Evolutionary conservation across 2,113 vertebrate genomes (phyloP).

Genomic region (Mastomys coucha): DNA sequence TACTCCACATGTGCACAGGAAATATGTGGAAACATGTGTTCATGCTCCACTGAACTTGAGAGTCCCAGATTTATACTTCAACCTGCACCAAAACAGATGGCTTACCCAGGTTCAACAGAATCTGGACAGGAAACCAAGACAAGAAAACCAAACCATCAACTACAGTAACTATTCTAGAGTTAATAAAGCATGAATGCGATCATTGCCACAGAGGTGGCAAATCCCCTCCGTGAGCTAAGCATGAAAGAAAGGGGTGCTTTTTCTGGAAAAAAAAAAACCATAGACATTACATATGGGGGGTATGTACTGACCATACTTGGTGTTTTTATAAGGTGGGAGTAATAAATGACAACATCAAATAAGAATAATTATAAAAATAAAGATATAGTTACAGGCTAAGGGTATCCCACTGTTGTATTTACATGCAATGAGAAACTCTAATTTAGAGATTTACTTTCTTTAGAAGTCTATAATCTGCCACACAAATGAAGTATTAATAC

Average conservation of each 20-base stretch:
- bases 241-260: background rate
- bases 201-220: background rate
- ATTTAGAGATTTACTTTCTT: background rate
- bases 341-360: background rate
- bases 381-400: background rate
- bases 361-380: background rate
- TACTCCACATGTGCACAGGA: background rate
- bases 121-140: background rate
- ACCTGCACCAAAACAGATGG: background rate
- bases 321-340: background rate
- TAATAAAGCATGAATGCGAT: no score
- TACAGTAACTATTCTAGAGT: background rate
- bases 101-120: background rate
- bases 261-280: background rate
- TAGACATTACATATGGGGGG: background rate
- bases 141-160: slow-evolving; percentile 19
- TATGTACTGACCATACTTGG: background rate
- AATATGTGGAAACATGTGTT: background rate
- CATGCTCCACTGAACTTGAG: slow-evolving; percentile 54
- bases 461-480: background rate
- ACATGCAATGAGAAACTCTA: background rate
- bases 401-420: background rate
- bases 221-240: background rate
- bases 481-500: background rate
- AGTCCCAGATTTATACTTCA: background rate